Evolutionary conservation across 2,797 vertebrate genomes (phyloP), one percentile per base, ranked within the genome.

Genomic region (Rhinella marina): DNA sequence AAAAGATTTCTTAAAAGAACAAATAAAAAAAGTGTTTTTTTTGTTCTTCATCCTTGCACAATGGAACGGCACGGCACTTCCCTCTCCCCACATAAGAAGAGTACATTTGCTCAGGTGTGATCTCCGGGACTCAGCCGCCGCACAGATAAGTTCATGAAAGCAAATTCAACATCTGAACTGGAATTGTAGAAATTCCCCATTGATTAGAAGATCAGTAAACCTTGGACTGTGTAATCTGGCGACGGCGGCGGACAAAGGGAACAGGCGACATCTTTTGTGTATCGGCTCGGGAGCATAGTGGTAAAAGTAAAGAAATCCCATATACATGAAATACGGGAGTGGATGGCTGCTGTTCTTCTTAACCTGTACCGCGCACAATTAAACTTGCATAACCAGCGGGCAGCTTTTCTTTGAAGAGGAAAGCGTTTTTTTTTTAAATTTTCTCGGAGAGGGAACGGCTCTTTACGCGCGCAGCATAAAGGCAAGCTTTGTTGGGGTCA

Each of bases 401-500:
- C 41, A 62, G 41, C 87, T 81, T 88, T 88, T 73, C 56, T 62
- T 78, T 84, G 17, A 73, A 75, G 32, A 75, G 41, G 12, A 79
- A 79, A 87, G 41, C 16, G 59, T 3, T 80, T 79, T 62, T 62
- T 54, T 54, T 54, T 13, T 52, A n/a, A n/a, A n/a, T 32, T 41
- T 41, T 41, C 7, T 41, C 41, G 17, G 85, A 80, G 50, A 27
- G 25, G 48, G 84, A 61, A 72, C 80, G 82, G 64, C 41, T 84
- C 78, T 88, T 61, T 78, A 80, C 56, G 81, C 41, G 62, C 81
- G 19, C 68, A 75, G 66, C 21, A 80, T 54, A 81, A 85, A 29
- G 41, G 56, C 11, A 85, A 66, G 10, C 76, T 88, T 88, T 88
- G 87, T 77, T 61, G 76, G 75, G 87, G 87, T 88, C 82, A 88